Percentiles rank a stretch among this genome's conserved stretches.
Conservation (phyloP, 2,113 vertebrate genomes). For the Amblyornis subalaris region DNA sequence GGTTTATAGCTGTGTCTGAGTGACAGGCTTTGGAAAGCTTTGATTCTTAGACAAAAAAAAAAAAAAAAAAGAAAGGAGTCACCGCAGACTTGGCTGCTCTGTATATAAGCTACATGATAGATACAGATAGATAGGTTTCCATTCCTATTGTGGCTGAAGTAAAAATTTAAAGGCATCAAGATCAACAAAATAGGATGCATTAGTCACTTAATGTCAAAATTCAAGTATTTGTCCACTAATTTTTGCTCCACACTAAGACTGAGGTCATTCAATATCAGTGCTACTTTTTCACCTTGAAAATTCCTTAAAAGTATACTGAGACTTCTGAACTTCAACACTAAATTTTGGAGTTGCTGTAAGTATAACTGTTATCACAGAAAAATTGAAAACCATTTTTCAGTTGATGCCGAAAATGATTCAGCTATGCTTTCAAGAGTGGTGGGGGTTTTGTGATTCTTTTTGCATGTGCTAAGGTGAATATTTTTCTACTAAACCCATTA, state of each 20-base stretch:
- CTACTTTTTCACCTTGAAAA: neutral
- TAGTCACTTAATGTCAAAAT: neutral
- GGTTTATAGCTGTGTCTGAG: neutral
- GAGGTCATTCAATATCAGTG: neutral
- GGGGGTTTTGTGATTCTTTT: fast-evolving
- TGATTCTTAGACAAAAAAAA: neutral
- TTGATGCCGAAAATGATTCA: neutral
- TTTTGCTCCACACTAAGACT: neutral
- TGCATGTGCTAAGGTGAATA: neutral
- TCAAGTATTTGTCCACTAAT: neutral
- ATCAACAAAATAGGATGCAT: neutral
- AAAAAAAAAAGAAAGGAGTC: too few species aligned
- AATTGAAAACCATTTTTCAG: neutral
- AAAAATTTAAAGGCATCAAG: constrained; percentile 1
- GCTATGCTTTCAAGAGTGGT: neutral
- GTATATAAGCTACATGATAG: neutral
- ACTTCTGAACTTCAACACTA: neutral
- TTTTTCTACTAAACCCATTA: neutral
- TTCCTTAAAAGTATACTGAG: neutral
- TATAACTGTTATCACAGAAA: neutral
- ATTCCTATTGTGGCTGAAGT: neutral
- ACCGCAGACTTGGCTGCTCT: neutral
- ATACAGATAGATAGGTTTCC: neutral
- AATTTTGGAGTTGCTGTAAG: neutral
- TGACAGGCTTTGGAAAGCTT: neutral